Evolutionary conservation across 1,140 invertebrate genomes (phyloP), one percentile per base, ranked within the genome.

Genomic region (Ips nitidus): DNA sequence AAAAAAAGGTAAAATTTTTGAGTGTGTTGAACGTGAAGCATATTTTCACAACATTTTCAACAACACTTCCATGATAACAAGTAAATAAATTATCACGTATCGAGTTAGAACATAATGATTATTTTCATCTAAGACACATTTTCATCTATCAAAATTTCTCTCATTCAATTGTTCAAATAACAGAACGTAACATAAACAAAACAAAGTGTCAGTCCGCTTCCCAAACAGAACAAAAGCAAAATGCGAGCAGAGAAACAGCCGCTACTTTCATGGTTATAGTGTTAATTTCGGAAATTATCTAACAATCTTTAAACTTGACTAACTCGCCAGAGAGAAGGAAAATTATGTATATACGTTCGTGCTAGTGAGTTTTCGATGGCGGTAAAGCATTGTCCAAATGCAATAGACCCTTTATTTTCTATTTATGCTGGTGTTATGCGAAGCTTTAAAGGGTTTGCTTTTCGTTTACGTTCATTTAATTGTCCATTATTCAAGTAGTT

Each of bases 221-320:
- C 45, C 22, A 50, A 50, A 22, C 45, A 50, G 45, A 50, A 50
- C 45, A 50, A 50, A 50, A 50, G 6, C 45, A 50, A 50, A 50
- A 50, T 22, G 45, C 45, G 45, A 50, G 22, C 52, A 38, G 45
- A 6, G 38, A 45, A 53, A 69, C 52, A 55, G 52, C 42, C 59
- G 67, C 42, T 59, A 60, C 36, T 61, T 43, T 6, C 37, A n/a
- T 63, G 41, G 39, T 8, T 61, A 60, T 69, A 75, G 77, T 78
- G 78, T 79, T 79, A 79, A 79, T 79, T 79, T 77, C 74, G 47
- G 59, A 72, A 72, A 78, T 78, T 79, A 79, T 79, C 78, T 79
- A 73, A 75, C 74, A 72, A 79, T 79, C 78, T 79, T 79, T 75
- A 79, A 75, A 79, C 78, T 78, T 77, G 76, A 79, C 77, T 79